Evolutionary conservation across 2,797 vertebrate genomes (phyloP).

Genomic region (Apogon talboti): DNA sequence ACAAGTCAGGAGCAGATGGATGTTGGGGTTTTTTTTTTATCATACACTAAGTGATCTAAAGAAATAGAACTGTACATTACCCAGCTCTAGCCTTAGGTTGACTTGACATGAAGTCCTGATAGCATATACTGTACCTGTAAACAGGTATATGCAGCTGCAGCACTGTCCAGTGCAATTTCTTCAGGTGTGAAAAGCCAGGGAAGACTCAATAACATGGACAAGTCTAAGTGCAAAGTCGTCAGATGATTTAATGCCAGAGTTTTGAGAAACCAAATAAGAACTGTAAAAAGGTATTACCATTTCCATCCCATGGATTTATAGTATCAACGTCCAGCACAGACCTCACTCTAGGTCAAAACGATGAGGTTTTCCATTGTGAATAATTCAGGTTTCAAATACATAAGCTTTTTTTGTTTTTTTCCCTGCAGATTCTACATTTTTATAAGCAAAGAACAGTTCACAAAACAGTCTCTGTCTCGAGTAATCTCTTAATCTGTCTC

Average conservation of each 20-base stretch:
- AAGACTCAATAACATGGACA: constrained; percentile 9
- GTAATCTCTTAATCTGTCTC: constrained; percentile 60
- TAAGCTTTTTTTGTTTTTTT: background rate
- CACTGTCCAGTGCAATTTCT: constrained; percentile 14
- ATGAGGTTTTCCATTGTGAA: background rate
- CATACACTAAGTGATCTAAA: constrained; percentile 17
- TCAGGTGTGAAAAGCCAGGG: constrained; percentile 17
- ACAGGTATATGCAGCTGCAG: constrained; percentile 21
- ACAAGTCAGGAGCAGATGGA: background rate
- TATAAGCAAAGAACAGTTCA: constrained; percentile 3
- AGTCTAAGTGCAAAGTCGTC: background rate
- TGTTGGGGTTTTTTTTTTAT: background rate
- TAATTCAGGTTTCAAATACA: background rate
- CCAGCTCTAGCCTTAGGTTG: constrained; percentile 25
- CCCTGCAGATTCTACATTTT: background rate
- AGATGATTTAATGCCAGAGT: background rate
- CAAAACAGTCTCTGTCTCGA: constrained; percentile 30
- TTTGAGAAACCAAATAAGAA: background rate
- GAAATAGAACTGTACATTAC: constrained; percentile 7
- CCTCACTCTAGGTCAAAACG: background rate
- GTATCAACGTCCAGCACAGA: background rate
- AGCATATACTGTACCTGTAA: constrained; percentile 37
- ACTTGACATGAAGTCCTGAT: constrained; percentile 31
- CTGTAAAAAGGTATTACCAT: background rate
- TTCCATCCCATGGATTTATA: background rate